These are phyloP conservation scores for Drosophila mauritiana DNA, from an alignment of 1,140 invertebrate genomes.

Conservation along the genomic window DNA sequence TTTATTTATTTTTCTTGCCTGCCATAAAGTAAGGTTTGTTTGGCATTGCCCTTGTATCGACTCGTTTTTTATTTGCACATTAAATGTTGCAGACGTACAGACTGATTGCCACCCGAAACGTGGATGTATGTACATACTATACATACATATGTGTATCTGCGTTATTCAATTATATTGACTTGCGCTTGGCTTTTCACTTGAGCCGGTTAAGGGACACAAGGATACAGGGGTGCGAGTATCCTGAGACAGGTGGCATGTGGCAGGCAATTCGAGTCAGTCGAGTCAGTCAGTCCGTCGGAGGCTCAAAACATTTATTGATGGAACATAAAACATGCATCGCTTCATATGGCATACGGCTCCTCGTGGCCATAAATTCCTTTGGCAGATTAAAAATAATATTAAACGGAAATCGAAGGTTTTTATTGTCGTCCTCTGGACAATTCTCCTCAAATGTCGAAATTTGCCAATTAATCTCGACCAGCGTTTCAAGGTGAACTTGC, in stretches of 20 bases:
- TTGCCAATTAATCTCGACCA: slow-evolving; percentile 70
- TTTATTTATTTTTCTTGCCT: slow-evolving; percentile 66
- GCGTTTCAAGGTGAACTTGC: slow-evolving; percentile 40
- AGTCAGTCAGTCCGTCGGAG: slow-evolving; percentile 36
- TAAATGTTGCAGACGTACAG: slow-evolving; percentile 78
- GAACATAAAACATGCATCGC: slow-evolving; percentile 76
- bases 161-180: slow-evolving; percentile 82
- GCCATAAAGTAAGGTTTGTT: slow-evolving; percentile 79
- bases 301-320: slow-evolving; percentile 68
- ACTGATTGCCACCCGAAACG: slow-evolving; percentile 65
- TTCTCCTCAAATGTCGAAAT: neutral
- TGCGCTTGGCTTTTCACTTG: slow-evolving; percentile 73
- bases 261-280: slow-evolving; percentile 57
- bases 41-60: slow-evolving; percentile 75
- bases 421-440: slow-evolving; percentile 52
- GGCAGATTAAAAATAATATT: slow-evolving; percentile 80
- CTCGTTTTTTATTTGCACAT: slow-evolving; percentile 82
- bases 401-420: slow-evolving; percentile 78
- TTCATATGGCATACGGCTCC: neutral
- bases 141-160: slow-evolving; percentile 24
- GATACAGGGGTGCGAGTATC: slow-evolving; percentile 2
- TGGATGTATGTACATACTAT: slow-evolving; percentile 11
- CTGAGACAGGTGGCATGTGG: slow-evolving; percentile 42
- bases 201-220: slow-evolving; percentile 63
- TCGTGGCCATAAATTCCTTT: slow-evolving; percentile 63